phyloP scores from a whole-genome alignment of 2,888 invertebrate species.

The Melieria picta region DNA sequence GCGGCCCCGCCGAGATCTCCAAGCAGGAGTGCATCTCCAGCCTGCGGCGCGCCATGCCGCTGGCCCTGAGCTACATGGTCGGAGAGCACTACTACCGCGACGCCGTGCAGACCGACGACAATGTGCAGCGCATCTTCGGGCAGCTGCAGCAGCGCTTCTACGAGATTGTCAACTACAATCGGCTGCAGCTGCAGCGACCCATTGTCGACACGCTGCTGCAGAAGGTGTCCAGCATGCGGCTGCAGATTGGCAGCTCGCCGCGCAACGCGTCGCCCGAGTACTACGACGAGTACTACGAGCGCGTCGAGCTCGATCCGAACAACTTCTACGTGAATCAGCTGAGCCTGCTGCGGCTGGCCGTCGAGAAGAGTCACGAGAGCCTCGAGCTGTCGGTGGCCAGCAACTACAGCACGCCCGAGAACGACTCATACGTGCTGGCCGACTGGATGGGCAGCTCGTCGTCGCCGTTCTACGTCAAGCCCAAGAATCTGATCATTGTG shows the following conservation, averaged over 20 bases:
- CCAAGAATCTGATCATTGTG: constrained; percentile 57
- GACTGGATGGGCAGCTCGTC: constrained; percentile 57
- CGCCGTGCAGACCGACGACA: constrained; percentile 44
- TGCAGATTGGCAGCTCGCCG: constrained; percentile 57
- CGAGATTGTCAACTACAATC: constrained; percentile 52
- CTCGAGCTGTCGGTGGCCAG: constrained; percentile 37
- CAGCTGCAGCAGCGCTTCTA: constrained; percentile 53
- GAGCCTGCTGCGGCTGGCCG: constrained; percentile 50
- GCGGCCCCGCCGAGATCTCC: constrained; percentile 57
- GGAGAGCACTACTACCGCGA: constrained; percentile 54
- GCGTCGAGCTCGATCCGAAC: constrained; percentile 48
- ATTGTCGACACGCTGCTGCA: constrained; percentile 52
- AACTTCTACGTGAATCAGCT: constrained; percentile 60
- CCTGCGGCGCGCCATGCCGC: constrained; percentile 58
- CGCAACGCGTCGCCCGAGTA: constrained; percentile 49
- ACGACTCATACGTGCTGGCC: constrained; percentile 47
- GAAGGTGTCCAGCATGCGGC: constrained; percentile 54
- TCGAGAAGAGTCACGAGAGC: constrained; percentile 49
- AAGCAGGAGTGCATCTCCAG: constrained; percentile 56
- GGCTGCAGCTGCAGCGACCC: constrained; percentile 51
- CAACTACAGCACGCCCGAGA: constrained; percentile 20
- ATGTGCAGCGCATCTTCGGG: constrained; percentile 49
- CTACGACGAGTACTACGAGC: constrained; percentile 53
- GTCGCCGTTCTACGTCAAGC: constrained; percentile 58
- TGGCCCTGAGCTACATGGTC: constrained; percentile 57